These are phyloP conservation scores for Ostrea edulis DNA, from an alignment of 1,140 invertebrate genomes.

Conservation along the genomic window DNA sequence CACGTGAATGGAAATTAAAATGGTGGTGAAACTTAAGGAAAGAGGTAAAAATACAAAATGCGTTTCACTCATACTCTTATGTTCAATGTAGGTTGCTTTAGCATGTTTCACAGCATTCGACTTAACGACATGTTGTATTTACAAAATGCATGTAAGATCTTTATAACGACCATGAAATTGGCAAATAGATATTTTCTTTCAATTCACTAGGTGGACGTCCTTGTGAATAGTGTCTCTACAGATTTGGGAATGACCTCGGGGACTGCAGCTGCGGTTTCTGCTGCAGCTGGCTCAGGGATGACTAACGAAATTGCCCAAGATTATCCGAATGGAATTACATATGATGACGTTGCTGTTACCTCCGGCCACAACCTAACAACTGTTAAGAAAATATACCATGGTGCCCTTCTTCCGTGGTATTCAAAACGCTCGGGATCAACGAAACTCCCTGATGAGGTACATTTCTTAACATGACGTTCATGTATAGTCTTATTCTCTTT, in stretches of 20 bases:
- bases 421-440: constrained; percentile 3
- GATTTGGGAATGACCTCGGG: background rate
- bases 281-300: background rate
- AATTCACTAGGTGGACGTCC: background rate
- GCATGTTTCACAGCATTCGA: too few species aligned
- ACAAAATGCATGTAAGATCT: too few species aligned
- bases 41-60: too few species aligned
- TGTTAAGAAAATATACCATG: constrained; percentile 15
- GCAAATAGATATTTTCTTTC: too few species aligned
- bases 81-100: too few species aligned
- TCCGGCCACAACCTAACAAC: background rate
- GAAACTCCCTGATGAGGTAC: background rate
- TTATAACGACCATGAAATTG: too few species aligned
- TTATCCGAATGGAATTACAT: background rate
- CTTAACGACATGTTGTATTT: too few species aligned
- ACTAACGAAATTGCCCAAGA: background rate
- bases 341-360: background rate
- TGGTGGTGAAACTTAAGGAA: too few species aligned
- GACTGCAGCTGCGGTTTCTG: background rate
- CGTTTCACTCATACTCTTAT: too few species aligned
- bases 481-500: too few species aligned
- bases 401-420: constrained; percentile 3
- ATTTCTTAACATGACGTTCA: too few species aligned
- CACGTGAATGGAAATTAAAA: too few species aligned
- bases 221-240: background rate